Percentiles rank a stretch among this genome's conserved stretches.
phyloP scores from a whole-genome alignment of 2,113 vertebrate genomes.

The Patagioenas fasciata region DNA sequence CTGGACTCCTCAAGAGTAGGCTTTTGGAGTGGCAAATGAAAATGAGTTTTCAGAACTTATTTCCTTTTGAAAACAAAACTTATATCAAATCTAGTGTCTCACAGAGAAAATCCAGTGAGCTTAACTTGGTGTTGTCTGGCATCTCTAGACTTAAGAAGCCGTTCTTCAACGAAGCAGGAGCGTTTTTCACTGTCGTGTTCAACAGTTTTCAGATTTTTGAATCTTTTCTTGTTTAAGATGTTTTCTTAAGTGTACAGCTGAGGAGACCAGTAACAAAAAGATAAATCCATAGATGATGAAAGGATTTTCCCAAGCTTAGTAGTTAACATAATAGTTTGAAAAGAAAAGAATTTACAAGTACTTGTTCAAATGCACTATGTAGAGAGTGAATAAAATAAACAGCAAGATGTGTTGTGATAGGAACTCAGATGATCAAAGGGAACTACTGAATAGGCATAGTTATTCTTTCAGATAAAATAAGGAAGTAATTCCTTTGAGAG shows the following conservation, averaged over 20 bases:
- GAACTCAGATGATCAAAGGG: constrained; percentile 71
- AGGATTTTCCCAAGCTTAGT: constrained; percentile 60
- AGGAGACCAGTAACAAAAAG: constrained; percentile 57
- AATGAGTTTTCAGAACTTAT: constrained; percentile 1
- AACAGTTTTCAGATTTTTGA: constrained; percentile 19
- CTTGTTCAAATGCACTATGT: constrained; percentile 47
- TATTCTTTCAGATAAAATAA: constrained; percentile 76
- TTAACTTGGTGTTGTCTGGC: constrained; percentile 51
- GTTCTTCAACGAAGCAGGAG: background rate
- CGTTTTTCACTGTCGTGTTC: constrained; percentile 5
- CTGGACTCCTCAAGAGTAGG: background rate
- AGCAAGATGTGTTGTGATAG: constrained; percentile 68
- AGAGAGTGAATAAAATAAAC: constrained; percentile 72
- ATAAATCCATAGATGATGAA: constrained; percentile 61
- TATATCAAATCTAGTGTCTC: constrained; percentile 30
- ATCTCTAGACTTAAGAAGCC: background rate
- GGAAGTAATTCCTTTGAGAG: constrained; percentile 70
- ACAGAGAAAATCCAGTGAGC: constrained; percentile 25
- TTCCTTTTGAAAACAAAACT: constrained; percentile 25
- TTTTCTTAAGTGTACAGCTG: constrained; percentile 52
- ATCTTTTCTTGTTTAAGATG: constrained; percentile 51
- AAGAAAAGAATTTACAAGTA: constrained; percentile 63
- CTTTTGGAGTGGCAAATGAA: background rate
- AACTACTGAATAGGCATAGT: constrained; percentile 64
- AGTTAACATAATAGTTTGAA: constrained; percentile 66